Evolutionary conservation across 2,888 invertebrate genomes (phyloP).

Genomic region (Halocaridina rubra): DNA sequence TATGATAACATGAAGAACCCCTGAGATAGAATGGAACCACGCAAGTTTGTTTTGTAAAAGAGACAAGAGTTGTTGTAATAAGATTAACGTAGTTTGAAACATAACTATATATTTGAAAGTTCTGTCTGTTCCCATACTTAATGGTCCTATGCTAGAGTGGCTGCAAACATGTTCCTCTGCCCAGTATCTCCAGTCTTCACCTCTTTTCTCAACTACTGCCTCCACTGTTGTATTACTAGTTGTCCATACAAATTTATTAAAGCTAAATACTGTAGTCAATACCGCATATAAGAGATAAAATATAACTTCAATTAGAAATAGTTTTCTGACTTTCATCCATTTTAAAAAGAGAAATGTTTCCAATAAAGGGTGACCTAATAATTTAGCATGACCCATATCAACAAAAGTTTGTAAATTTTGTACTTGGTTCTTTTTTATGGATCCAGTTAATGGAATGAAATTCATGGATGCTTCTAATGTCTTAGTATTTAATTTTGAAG

Average conservation of each 20-base stretch:
- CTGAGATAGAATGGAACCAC: background rate
- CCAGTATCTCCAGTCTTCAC: too few relatives aligned
- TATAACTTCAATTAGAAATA: constrained; percentile 39
- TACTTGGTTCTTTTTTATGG: constrained; percentile 4
- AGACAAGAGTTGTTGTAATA: background rate
- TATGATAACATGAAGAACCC: background rate
- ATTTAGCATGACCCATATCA: constrained; percentile 20
- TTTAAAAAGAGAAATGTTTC: constrained; percentile 46
- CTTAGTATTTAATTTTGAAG: constrained; percentile 66
- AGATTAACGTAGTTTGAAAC: constrained; percentile 2
- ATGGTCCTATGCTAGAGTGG: background rate
- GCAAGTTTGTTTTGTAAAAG: constrained; percentile 12
- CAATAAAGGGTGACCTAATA: constrained; percentile 42
- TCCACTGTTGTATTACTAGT: background rate
- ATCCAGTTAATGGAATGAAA: constrained; percentile 30
- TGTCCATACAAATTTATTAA: constrained; percentile 36
- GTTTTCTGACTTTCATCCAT: constrained; percentile 45
- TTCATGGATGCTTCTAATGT: constrained; percentile 18
- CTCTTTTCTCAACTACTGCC: too few relatives aligned
- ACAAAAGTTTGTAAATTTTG: constrained; percentile 18
- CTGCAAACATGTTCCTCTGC: background rate
- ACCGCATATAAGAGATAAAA: constrained; percentile 28
- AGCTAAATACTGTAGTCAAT: constrained; percentile 25
- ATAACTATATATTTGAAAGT: background rate
- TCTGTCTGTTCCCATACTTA: too few relatives aligned